Base-by-base conservation (phyloP, 2,888 invertebrate species). In the Clanis bilineata region DNA sequence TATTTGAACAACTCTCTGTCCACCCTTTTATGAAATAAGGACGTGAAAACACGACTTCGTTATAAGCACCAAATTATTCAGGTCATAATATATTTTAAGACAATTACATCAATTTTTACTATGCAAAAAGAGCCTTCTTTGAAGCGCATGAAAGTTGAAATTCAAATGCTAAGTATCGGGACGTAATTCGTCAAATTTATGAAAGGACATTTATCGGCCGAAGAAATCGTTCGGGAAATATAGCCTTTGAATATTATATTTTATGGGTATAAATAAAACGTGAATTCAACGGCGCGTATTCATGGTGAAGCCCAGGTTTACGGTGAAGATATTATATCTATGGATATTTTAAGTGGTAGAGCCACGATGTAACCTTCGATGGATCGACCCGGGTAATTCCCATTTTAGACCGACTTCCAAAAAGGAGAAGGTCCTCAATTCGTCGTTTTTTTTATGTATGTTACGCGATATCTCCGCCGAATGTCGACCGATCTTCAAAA, bases 191-290 rank as follows among this genome's bases (percentile, higher is more conserved):
- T 72, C 77, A 74, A 73, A 77, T 79, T 80, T 79, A 80, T 74
- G 77, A 59, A 71, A 63, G 68, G 73, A 72, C 77, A 76, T 79
- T 79, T 77, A 79, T 80, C 72, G 79, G 72, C 68, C 65, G 66
- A 67, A 64, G 62, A 73, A 76, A 73, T 76, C 71, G 69, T 68
- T 68, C 69, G 32, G 68, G 66, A 73, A 71, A 75, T 75, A 76
- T 74, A 68, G 72, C 68, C 68, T 69, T 64, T 76, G 74, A 73
- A 76, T 76, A 74, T 74, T 67, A 71, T 73, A 72, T 73, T 72
- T 71, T 68, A 69, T 72, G 74, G 69, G 67, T 74, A 69, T 68
- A 66, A 70, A 73, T 72, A 73, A 58, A 59, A 59, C 21, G 55
- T 18, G 51, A 39, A 43, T 54, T 44, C 41, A 43, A 57, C 59